Conservation (phyloP, 2,888 invertebrate genomes). For the Mactromeris polynyma region DNA sequence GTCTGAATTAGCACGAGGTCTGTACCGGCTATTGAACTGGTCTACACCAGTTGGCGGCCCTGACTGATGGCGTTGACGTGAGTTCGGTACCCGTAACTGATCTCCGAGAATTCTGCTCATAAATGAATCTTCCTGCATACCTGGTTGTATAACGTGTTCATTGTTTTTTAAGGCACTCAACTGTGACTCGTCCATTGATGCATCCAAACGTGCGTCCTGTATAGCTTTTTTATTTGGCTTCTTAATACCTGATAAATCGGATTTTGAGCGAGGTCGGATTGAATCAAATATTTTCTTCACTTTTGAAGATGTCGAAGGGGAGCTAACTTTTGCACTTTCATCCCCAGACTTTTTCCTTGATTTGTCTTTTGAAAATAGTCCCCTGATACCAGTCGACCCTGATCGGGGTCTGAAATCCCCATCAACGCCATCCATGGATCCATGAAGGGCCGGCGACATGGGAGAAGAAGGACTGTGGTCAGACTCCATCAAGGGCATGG, state of each 20-base stretch:
- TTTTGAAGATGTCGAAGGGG: slow-evolving; percentile 80
- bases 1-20: slow-evolving; percentile 83
- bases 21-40: slow-evolving; percentile 81
- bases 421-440: slow-evolving; percentile 75
- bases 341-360: slow-evolving; percentile 82
- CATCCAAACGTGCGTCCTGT: slow-evolving; percentile 73
- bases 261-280: slow-evolving; percentile 85
- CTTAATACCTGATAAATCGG: slow-evolving; percentile 84
- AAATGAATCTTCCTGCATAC: slow-evolving; percentile 74
- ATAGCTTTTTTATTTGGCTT: slow-evolving; percentile 80
- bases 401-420: slow-evolving; percentile 81
- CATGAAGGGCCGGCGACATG: slow-evolving; percentile 44
- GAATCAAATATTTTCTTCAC: slow-evolving; percentile 84
- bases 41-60: slow-evolving; percentile 77
- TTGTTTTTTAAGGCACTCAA: slow-evolving; percentile 70
- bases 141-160: slow-evolving; percentile 51
- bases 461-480: slow-evolving; percentile 56
- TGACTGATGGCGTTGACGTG: slow-evolving; percentile 77
- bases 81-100: slow-evolving; percentile 76
- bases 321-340: slow-evolving; percentile 70
- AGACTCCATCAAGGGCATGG: slow-evolving; percentile 84
- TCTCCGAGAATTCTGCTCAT: slow-evolving; percentile 85
- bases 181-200: slow-evolving; percentile 81
- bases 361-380: slow-evolving; percentile 76
- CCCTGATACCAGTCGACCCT: slow-evolving; percentile 81